Evolutionary conservation across 2,113 vertebrate genomes (phyloP), one percentile per base, ranked within the genome.

Genomic region (Etheostoma spectabile): DNA sequence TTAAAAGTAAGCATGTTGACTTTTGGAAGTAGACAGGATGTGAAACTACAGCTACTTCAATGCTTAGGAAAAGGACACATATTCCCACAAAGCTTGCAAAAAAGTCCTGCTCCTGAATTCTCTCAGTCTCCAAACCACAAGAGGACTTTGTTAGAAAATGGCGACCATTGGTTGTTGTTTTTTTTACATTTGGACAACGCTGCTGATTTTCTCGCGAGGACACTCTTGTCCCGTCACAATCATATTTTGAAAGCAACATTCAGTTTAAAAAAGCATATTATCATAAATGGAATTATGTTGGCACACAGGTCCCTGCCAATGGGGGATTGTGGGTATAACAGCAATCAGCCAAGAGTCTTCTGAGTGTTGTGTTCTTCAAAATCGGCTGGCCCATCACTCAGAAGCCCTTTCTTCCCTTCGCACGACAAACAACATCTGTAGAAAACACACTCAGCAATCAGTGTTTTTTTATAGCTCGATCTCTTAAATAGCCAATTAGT

Each of bases 401-500:
- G 72, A 79, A 69, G 62, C 55, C 69, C 61, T 82, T 75, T 73
- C 74, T 84, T 80, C 65, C n/a, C 63, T 79, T 85, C 83, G 76
- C 59, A 79, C 79, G 63, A 66, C 45, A 89, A 89, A 91, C 80
- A 88, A 74, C 86, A 79, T 89, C 77, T 77, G 67, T 67, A 79
- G 74, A 74, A 83, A 85, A 83, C 69, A 66, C 74, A 86, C 84
- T 90, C 66, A 0, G 85, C 87, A 93, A 93, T 94, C 92, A 92
- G 83, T 85, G 4, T 84, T 84, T 88, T 91, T 74, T 10, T 42
- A 89, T 64, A 73, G 46, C 64, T 22, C 72, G 71, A 84, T 84
- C 82, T 82, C 65, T 78, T 69, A 86, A 91, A 90, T 77, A 80
- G 75, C 42, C 82, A 71, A 74, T 91, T 89, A 84, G 19, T 69